Conservation (phyloP, 1,140 invertebrate genomes). For the Brachionus asplanchnoidis region DNA sequence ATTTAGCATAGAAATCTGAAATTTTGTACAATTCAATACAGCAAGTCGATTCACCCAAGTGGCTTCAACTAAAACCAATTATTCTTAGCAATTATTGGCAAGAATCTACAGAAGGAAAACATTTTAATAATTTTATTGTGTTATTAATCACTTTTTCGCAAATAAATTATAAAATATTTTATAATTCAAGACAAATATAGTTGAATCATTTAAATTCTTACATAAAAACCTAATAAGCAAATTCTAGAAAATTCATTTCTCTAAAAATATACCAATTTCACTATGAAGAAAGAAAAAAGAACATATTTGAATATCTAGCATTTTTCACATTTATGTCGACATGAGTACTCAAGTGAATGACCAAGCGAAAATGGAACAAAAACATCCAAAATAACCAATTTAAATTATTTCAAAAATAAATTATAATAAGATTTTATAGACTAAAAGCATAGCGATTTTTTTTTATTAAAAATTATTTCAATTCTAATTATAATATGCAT, state of each 20-base stretch:
- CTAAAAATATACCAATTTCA: background rate
- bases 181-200: background rate
- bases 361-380: background rate
- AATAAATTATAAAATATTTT: background rate
- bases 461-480: background rate
- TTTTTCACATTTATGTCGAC: background rate
- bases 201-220: background rate
- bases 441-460: background rate
- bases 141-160: background rate
- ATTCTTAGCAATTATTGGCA: background rate
- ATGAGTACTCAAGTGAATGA: background rate
- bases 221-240: background rate
- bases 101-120: background rate
- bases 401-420: background rate
- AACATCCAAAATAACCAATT: background rate
- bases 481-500: slow-evolving; percentile 19
- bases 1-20: background rate
- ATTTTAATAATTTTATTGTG: background rate
- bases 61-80: too few species aligned
- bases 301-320: background rate
- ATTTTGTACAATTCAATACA: background rate
- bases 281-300: background rate
- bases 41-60: too few species aligned
- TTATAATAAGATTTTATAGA: background rate
- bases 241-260: background rate